phyloP scores from a whole-genome alignment of 1,140 invertebrate species.

The Lordiphosa mommai region DNA sequence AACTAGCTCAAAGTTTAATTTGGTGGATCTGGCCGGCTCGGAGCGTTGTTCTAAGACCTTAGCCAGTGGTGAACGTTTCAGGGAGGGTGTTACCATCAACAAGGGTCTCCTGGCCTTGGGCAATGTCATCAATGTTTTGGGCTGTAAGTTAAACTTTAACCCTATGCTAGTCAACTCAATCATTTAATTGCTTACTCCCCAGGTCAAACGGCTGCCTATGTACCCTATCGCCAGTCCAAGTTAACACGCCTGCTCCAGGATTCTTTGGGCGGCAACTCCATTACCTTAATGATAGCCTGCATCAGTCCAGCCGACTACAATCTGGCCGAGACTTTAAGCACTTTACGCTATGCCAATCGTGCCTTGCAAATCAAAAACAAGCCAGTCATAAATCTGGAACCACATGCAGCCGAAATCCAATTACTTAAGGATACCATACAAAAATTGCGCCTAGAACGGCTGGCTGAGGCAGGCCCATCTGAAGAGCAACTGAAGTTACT shows the following conservation, averaged over 20 bases:
- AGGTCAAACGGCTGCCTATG: conserved; percentile 83
- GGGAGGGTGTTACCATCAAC: conserved; percentile 96
- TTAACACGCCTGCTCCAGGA: conserved; percentile 94
- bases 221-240: conserved; percentile 95
- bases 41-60: conserved; percentile 96
- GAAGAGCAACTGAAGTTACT: too few species aligned
- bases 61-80: conserved; percentile 93
- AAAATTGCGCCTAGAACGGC: conserved; percentile 83
- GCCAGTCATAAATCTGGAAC: conserved; percentile 93
- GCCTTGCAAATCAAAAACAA: conserved; percentile 96
- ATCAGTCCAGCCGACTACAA: conserved; percentile 95
- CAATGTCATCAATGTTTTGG: conserved; percentile 95
- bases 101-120: conserved; percentile 93
- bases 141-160: conserved; percentile 78
- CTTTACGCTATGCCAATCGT: conserved; percentile 93
- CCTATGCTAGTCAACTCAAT: not conserved
- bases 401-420: conserved; percentile 86
- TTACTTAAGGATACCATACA: conserved; percentile 85
- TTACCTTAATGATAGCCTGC: conserved; percentile 96
- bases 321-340: conserved; percentile 93
- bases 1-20: conserved; percentile 89
- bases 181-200: not conserved
- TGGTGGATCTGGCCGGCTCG: conserved; percentile 96
- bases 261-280: conserved; percentile 94
- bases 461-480: conserved; percentile 29